Base-by-base conservation (phyloP, 2,888 invertebrate species). In the Philaethria dido region DNA sequence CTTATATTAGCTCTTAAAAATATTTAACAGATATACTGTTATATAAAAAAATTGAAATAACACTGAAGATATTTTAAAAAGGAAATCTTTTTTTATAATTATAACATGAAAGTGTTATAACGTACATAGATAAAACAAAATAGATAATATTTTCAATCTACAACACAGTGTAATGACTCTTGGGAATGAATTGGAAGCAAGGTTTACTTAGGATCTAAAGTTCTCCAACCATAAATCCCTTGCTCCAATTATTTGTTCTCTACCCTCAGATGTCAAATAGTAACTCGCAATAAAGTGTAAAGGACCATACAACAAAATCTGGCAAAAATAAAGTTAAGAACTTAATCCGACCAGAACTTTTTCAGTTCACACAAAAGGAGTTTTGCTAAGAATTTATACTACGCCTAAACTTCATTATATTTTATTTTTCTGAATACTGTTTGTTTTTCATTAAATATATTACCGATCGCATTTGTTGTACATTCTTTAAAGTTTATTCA, bases 161-260 rank as follows among this genome's bases (percentile, higher is more conserved):
- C 29, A 60, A 47, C 74, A 70, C 74, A 60, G 64, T 44, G 71
- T 72, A 69, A 71, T 75, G 72, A 77, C 75, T 69, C 72, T 66
- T 69, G 72, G 75, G 80, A 83, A 85, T 82, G 74, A 79, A 82
- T 84, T 86, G 80, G 84, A 79, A 80, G 81, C 78, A 74, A 81
- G 84, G 87, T 90, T 89, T 88, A 81, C 82, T 88, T 88, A 89
- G 88, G 89, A 88, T 83, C 82, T 82, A 80, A 80, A 85, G 81
- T 84, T 83, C 82, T 84, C 87, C 82, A 82, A 79, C 81, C 84
- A 85, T 87, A 87, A 88, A 88, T 86, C 87, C 86, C 79, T 84
- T 81, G 79, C 81, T 83, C 75, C 84, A 81, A 84, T 88, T 89
- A 89, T 89, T 88, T 90, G 87, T 86, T 84, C 80, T 84, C 76